Base-by-base conservation (phyloP, 2,888 invertebrate species). In the Coleophora flavipennella region DNA sequence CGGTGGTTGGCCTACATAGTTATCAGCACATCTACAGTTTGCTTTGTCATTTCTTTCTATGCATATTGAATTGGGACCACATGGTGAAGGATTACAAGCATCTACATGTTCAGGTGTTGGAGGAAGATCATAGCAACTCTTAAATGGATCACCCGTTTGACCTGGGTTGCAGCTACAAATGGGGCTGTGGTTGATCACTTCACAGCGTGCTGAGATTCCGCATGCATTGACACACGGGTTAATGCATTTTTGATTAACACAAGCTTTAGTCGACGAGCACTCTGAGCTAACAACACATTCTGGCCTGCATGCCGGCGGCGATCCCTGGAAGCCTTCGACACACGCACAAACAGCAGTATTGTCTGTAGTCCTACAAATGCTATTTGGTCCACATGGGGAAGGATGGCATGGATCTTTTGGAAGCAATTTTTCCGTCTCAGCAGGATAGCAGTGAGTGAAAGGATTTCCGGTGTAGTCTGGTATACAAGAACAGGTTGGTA, bases 201-300 rank as follows among this genome's bases (percentile, higher is more conserved):
- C 90, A 67, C 95, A 95, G 29, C 89, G 78, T 1, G 95, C 93
- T 40, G 88, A 89, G 13, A 88, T 74, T 8, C 94, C 95, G 67
- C 95, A 95, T 26, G 92, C 91, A 44, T 92, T 92, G 1, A 90
- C 89, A 55, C 94, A 95, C 11, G 94, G 94, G 76, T 95, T 93
- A 0, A 90, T 85, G 67, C 95, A 95, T 71, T 91, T 92, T 59
- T 90, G 90, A 68, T 91, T 94, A 26, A 93, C 88, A 56, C 94
- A 94, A n/a, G 94, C 92, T 68, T 89, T 89, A 36, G 89, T 92
- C 48, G 91, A 91, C 8, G 91, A 87, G 67, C 94, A 95, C 76
- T 94, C 94, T 0, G 92, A 91, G 64, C 92, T 93, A 9, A 92
- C 91, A 31, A 93, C 87, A 67, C 95, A 95, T 76, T 94, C 94